Evolutionary conservation across 2,797 vertebrate species (phyloP).

Genomic region (Poecilia velifera): DNA sequence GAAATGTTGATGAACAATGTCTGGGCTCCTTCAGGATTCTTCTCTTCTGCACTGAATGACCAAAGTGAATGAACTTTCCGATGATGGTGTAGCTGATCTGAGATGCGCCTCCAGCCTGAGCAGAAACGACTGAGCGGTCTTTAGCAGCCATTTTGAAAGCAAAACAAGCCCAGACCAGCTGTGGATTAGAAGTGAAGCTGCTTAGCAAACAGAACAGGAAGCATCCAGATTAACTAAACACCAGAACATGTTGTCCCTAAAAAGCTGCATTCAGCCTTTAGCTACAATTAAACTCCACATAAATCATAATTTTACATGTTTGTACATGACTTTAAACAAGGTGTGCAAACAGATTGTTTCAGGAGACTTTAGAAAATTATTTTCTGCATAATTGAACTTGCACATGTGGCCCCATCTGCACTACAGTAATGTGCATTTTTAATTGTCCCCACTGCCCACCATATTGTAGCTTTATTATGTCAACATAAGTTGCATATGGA

Average conservation of each 20-base stretch:
- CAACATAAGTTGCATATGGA: slow-evolving; percentile 9
- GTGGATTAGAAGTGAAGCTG: neutral
- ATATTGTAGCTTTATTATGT: slow-evolving; percentile 7
- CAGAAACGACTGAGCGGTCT: neutral
- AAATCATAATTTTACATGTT: slow-evolving; percentile 22
- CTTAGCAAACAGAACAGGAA: neutral
- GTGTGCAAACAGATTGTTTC: slow-evolving; percentile 25
- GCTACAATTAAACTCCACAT: slow-evolving; percentile 25
- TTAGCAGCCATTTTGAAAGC: neutral
- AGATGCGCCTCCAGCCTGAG: slow-evolving; percentile 2
- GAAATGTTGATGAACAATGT: neutral
- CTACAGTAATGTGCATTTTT: slow-evolving; percentile 9
- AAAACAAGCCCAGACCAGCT: neutral
- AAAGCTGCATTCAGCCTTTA: slow-evolving; percentile 10
- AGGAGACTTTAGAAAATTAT: slow-evolving; percentile 10
- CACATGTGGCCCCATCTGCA: slow-evolving; percentile 14
- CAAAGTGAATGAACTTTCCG: neutral
- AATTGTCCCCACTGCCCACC: slow-evolving; percentile 2
- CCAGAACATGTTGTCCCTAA: neutral
- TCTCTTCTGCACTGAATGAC: neutral
- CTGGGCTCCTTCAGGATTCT: neutral
- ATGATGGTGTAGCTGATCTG: neutral
- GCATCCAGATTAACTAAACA: neutral
- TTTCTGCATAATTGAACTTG: slow-evolving; percentile 31
- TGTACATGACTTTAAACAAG: slow-evolving; percentile 23